Conservation (phyloP, 1,140 invertebrate genomes). For the Pseudomyrmex cubaensis region DNA sequence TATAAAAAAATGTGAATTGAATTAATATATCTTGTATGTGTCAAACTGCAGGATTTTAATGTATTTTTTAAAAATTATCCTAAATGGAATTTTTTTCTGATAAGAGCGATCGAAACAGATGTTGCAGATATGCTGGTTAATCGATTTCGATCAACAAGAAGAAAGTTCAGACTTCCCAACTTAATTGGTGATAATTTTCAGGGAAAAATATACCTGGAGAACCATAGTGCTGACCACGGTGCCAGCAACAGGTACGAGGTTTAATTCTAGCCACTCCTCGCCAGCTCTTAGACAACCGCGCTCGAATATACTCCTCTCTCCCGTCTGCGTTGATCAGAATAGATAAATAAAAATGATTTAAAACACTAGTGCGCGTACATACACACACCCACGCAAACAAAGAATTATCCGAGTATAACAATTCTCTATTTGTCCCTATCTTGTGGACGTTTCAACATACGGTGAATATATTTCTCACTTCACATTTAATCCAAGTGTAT, state of each 20-base stretch:
- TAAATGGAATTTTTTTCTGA: too few relatives aligned
- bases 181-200: constrained; percentile 20
- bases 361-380: constrained; percentile 31
- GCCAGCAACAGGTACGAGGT: constrained; percentile 94
- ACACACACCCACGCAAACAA: too few relatives aligned
- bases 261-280: constrained; percentile 97
- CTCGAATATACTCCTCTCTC: constrained; percentile 96
- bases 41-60: too few relatives aligned
- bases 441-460: neutral
- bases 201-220: constrained; percentile 89
- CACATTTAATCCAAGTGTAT: neutral
- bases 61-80: too few relatives aligned
- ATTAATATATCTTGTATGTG: too few relatives aligned
- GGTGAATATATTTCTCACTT: neutral
- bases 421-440: too few relatives aligned
- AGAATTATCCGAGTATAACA: too few relatives aligned
- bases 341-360: constrained; percentile 71
- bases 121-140: too few relatives aligned
- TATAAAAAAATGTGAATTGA: too few relatives aligned
- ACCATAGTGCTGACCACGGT: constrained; percentile 93
- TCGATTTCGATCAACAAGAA: neutral
- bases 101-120: too few relatives aligned
- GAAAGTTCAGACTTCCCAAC: constrained; percentile 57
- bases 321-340: constrained; percentile 86
- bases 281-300: constrained; percentile 96